Conservation (phyloP, 2,888 invertebrate species). For the Thymelicus lineola region DNA sequence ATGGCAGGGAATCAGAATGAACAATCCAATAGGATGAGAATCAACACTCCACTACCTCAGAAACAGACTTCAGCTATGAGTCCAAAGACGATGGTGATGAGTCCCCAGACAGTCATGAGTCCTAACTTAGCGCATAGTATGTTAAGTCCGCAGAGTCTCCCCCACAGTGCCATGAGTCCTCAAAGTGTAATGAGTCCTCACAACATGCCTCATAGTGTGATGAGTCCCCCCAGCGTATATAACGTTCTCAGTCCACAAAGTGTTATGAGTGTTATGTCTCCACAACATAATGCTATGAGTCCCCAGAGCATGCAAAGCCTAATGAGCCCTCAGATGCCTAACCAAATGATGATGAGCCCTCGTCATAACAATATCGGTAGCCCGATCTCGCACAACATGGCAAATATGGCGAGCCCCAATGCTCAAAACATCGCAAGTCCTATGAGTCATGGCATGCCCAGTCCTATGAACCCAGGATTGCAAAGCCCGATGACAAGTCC, state of each 20-base stretch:
- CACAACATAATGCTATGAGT: constrained; percentile 79
- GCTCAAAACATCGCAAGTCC: constrained; percentile 74
- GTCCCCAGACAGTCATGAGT: constrained; percentile 71
- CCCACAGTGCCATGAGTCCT: constrained; percentile 79
- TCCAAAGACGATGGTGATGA: constrained; percentile 74
- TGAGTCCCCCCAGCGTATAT: constrained; percentile 77
- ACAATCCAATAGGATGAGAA: constrained; percentile 69
- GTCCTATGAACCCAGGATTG: constrained; percentile 75
- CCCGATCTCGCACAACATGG: constrained; percentile 56
- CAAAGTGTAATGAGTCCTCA: constrained; percentile 78
- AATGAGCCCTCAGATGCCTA: constrained; percentile 79
- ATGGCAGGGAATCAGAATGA: constrained; percentile 76
- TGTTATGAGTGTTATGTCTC: constrained; percentile 81
- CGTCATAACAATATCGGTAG: constrained; percentile 68
- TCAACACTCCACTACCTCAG: constrained; percentile 66
- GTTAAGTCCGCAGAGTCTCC: constrained; percentile 77
- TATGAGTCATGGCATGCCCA: constrained; percentile 76
- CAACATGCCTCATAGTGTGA: constrained; percentile 67
- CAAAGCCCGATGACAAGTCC: constrained; percentile 61
- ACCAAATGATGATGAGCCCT: constrained; percentile 79
- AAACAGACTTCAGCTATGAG: constrained; percentile 66
- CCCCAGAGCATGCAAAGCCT: constrained; percentile 78
- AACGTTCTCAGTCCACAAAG: constrained; percentile 81
- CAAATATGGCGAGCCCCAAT: constrained; percentile 72
- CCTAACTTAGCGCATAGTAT: constrained; percentile 74